Evolutionary conservation across 2,797 vertebrate genomes (phyloP), one percentile per base, ranked within the genome.

Genomic region (Myiotriccus ornatus): DNA sequence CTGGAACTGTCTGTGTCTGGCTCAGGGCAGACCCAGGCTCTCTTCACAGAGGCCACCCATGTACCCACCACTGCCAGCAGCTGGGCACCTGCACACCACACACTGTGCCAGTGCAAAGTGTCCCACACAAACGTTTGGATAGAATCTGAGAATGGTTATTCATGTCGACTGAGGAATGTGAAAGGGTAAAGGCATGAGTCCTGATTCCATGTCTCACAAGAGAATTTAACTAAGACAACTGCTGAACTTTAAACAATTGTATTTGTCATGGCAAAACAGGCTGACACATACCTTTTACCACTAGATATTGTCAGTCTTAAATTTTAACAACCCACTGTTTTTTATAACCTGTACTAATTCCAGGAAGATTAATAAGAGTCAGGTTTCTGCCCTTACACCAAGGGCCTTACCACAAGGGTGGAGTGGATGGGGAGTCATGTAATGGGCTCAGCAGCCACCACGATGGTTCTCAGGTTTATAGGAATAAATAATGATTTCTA

Each of bases 31-130:
- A 27, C 28, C 17, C 0, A 2, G 13, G 47, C 25, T 41, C 56
- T 34, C 39, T 22, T 12, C 22, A 23, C 27, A 35, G 65, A 43
- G 10, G 2, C 9, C 13, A 7, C 23, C 18, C 43, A 56, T 3
- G 20, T 2, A 30, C 16, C 35, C 63, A 43, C 1, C 6, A 0
- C 32, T 39, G 37, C 32, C 43, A 14, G 0, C 1, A 4, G 23
- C 39, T 9, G 28, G 44, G 35, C 55, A 55, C 32, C 14, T 2
- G 5, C 35, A 43, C 49, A 46, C 25, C 5, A 8, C 27, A 22
- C 52, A 3, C 20, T 24, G 18, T 19, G 34, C 23, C 30, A 27
- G 2, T 3, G 23, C 15, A 7, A 63, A 41, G 15, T 3, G 39
- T 23, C 59, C 34, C 25, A 7, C 10, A 9, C 25, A 35, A n/a